Evolutionary conservation across 2,113 vertebrate genomes (phyloP).

Genomic region (Lophura nycthemera): DNA sequence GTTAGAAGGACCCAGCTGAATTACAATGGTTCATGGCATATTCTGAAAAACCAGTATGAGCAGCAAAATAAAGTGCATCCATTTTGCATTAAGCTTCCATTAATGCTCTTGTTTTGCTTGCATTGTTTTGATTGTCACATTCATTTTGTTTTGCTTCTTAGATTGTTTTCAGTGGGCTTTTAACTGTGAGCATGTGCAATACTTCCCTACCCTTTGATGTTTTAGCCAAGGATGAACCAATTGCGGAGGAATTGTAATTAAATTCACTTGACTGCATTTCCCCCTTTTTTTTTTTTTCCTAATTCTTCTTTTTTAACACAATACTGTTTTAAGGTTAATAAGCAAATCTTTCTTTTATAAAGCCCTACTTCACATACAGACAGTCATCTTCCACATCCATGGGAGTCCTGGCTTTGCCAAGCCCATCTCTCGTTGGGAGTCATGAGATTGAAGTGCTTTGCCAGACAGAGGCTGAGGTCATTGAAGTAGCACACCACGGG

Average conservation of each 20-base stretch:
- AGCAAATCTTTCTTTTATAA: neutral
- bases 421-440: neutral
- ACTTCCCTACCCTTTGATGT: neutral
- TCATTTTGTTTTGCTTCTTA: neutral
- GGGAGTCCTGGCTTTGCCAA: neutral
- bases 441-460: neutral
- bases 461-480: neutral
- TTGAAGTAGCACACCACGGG: neutral
- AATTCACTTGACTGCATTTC: neutral
- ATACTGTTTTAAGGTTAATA: neutral
- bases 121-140: neutral
- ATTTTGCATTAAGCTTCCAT: conserved; percentile 1
- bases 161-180: neutral
- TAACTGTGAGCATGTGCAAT: neutral
- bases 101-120: neutral
- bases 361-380: neutral
- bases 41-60: neutral
- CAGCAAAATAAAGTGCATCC: neutral
- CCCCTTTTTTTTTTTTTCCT: neutral
- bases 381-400: neutral
- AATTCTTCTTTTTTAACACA: neutral
- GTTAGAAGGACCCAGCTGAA: neutral
- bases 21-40: neutral
- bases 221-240: neutral
- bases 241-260: neutral